Evolutionary conservation across 1,140 invertebrate species (phyloP).

Genomic region (Trypoxylus dichotomus): DNA sequence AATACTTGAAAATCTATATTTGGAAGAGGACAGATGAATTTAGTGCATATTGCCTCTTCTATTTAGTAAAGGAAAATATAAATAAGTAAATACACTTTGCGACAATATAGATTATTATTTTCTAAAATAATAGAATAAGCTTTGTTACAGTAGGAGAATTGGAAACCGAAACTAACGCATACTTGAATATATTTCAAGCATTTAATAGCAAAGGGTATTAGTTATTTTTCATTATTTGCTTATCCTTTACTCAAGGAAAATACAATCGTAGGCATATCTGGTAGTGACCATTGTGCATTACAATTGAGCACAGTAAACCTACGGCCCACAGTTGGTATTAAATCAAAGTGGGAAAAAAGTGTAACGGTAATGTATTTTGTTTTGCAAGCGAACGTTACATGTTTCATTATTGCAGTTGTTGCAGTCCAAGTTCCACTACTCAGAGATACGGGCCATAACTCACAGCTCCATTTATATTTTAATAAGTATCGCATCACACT

Average conservation of each 20-base stretch:
- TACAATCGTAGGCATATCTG: not conserved
- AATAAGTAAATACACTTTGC: too few species aligned
- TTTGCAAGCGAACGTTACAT: constrained; percentile 14
- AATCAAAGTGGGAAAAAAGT: not conserved
- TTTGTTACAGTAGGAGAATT: too few species aligned
- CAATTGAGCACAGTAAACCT: not conserved
- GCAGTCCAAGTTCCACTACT: constrained; percentile 16
- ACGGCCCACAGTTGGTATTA: not conserved
- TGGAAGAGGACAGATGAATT: too few species aligned
- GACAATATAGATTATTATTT: too few species aligned
- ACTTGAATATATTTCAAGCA: not conserved
- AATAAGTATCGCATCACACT: constrained; percentile 28
- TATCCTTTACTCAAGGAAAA: not conserved
- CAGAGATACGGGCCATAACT: constrained; percentile 17
- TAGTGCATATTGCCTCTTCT: too few species aligned
- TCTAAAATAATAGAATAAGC: too few species aligned
- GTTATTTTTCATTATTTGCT: not conserved
- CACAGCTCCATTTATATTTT: constrained; percentile 28
- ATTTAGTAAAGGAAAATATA: too few species aligned
- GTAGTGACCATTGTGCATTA: not conserved
- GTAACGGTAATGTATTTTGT: constrained; percentile 18
- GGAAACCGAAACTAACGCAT: too few species aligned
- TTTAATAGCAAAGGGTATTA: not conserved
- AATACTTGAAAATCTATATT: too few species aligned
- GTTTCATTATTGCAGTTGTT: constrained; percentile 22